Conservation (phyloP, 2,797 vertebrate species). For the Pipistrellus pygmaeus region DNA sequence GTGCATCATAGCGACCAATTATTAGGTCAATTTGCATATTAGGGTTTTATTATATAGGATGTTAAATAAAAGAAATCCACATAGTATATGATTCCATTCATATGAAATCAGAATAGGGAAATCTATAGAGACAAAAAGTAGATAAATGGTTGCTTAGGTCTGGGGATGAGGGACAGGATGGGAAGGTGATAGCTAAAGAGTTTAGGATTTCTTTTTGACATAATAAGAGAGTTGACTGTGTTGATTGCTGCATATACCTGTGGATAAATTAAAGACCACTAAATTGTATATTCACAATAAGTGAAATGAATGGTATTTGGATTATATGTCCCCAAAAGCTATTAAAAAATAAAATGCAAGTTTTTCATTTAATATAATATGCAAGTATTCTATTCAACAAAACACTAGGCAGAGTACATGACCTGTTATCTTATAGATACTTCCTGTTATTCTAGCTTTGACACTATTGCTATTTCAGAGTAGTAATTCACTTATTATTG, state of each 20-base stretch:
- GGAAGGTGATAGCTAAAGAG: not conserved
- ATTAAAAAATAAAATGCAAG: slow-evolving; percentile 19
- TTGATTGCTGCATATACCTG: not conserved
- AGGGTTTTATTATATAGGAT: no score
- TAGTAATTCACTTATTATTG: not conserved
- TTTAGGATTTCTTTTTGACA: not conserved
- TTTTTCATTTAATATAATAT: not conserved
- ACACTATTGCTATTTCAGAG: not conserved
- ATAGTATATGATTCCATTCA: not conserved
- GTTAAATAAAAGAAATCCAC: not conserved
- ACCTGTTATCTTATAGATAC: not conserved
- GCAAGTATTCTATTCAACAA: not conserved
- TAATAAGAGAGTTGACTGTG: slow-evolving; percentile 1
- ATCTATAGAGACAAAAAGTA: not conserved
- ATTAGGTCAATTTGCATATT: no score
- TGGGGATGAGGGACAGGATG: not conserved
- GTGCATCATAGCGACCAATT: no score
- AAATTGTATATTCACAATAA: not conserved
- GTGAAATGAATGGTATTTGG: not conserved
- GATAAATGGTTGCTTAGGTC: not conserved
- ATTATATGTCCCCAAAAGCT: not conserved
- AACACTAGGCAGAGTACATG: not conserved
- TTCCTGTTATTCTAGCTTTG: not conserved
- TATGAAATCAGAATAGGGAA: slow-evolving; percentile 4
- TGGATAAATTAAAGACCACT: not conserved